Evolutionary conservation across 2,797 vertebrate species (phyloP), one percentile per base, ranked within the genome.

Genomic region (Notolepis coatsorum): DNA sequence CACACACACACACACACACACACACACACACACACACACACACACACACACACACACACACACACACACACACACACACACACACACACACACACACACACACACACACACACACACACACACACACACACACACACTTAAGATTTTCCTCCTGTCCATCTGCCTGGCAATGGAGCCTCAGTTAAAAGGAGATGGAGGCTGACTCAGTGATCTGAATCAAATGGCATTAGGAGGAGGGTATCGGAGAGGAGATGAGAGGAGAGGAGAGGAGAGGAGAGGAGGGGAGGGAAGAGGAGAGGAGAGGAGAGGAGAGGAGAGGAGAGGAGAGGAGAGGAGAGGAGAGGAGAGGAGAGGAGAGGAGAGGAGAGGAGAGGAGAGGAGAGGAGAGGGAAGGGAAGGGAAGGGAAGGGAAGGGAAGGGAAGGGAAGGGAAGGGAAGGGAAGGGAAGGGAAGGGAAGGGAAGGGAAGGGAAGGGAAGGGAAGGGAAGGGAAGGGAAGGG

Each of bases 401-500:
- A 78, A 80, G 75, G 58, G 62, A 62, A 43, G 71, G 52, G 27
- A 70, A 84, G 60, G 3, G 35, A 53, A 61, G 67, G 45, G 85
- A 79, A 67, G 81, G 82, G 82, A 76, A 80, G 67, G 84, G 79
- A 85, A n/a, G 82, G 89, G 85, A 89, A 69, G 61, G 79, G 69
- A 75, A 80, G 70, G 89, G 85, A 85, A 93, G 90, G 92, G 89
- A 88, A 88, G 91, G 92, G 93, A 90, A 92, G 90, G 86, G 61
- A 67, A 72, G 59, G 65, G 76, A 8, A n/a, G 8, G 52, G 55
- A 35, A 59, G 79, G 82, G 74, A 80, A 71, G 48, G 75, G 88
- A 65, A 79, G 79, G 74, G 84, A 74, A 84, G 33, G 76, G 75
- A 86, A 77, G 75, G 65, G 61, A 68, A 54, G 72, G 47, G 23